Percentiles rank a stretch among this genome's conserved stretches.
Conservation (phyloP, 1,140 invertebrate genomes). For the Drosophila tsacasi region DNA sequence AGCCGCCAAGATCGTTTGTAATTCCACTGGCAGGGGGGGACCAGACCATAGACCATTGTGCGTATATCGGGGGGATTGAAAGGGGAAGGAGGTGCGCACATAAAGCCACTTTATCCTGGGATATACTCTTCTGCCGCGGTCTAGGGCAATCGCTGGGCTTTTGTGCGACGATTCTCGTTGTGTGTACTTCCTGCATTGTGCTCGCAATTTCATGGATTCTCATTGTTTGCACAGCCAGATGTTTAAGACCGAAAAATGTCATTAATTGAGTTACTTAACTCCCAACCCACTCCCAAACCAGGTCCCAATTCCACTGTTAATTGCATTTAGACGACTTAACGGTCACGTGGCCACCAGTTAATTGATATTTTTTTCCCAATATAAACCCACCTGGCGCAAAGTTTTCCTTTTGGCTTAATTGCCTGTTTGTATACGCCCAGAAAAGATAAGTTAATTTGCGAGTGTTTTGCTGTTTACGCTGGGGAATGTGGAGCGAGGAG, state of each 20-base stretch:
- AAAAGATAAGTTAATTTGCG: slow-evolving; percentile 48
- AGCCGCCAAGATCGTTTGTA: slow-evolving; percentile 37
- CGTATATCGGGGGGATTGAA: neutral
- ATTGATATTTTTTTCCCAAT: slow-evolving; percentile 25
- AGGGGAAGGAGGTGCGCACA: neutral
- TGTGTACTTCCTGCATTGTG: slow-evolving; percentile 22
- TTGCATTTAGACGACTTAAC: slow-evolving; percentile 39
- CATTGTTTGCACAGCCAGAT: slow-evolving; percentile 39
- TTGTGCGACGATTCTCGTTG: slow-evolving; percentile 32
- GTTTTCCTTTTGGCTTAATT: slow-evolving; percentile 48
- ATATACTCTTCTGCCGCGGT: slow-evolving; percentile 23
- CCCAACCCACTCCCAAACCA: slow-evolving; percentile 3
- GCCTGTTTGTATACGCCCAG: slow-evolving; percentile 26
- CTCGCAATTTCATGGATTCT: slow-evolving; percentile 22
- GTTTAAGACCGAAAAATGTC: slow-evolving; percentile 42
- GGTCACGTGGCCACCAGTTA: slow-evolving; percentile 36
- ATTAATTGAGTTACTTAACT: slow-evolving; percentile 39
- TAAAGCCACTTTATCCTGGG: slow-evolving; percentile 42
- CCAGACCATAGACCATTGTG: slow-evolving; percentile 24
- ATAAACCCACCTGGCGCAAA: slow-evolving; percentile 36
- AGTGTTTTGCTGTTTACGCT: slow-evolving; percentile 28
- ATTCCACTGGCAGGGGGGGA: slow-evolving; percentile 22
- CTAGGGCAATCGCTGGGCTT: slow-evolving; percentile 43
- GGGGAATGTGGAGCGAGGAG: slow-evolving; percentile 12
- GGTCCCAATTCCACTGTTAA: slow-evolving; percentile 6